phyloP scores from a whole-genome alignment of 2,113 vertebrate species.

The Eulacestoma nigropectus region DNA sequence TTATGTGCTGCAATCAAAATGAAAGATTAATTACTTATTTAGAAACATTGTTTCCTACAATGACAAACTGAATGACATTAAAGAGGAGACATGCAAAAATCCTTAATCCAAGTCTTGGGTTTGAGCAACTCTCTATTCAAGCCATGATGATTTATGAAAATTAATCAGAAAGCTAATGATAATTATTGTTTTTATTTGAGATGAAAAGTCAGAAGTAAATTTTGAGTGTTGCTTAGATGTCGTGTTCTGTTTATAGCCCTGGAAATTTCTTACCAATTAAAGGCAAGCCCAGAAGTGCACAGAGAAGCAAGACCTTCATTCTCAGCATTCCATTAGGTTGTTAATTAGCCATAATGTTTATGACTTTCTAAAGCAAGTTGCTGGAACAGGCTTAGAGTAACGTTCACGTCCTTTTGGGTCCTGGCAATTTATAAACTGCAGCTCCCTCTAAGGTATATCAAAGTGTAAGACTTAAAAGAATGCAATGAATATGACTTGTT shows the following conservation, averaged over 20 bases:
- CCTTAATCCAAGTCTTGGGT: not conserved
- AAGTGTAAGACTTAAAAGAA: not conserved
- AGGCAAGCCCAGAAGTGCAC: not conserved
- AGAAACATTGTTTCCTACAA: not conserved
- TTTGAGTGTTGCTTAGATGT: not conserved
- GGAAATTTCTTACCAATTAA: constrained; percentile 29
- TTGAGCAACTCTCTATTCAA: not conserved
- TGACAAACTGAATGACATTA: not conserved
- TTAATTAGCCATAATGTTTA: constrained; percentile 49
- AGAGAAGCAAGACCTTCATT: constrained; percentile 33
- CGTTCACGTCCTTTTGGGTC: not conserved
- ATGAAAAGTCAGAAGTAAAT: not conserved
- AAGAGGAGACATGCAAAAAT: not conserved
- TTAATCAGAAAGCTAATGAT: not conserved
- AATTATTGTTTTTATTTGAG: constrained; percentile 6
- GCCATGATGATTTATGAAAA: not conserved
- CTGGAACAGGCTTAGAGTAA: not conserved
- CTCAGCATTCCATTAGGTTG: not conserved
- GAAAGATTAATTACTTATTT: not conserved
- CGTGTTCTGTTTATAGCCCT: not conserved
- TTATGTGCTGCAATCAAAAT: not conserved
- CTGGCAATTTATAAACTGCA: not conserved
- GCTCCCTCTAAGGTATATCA: not conserved
- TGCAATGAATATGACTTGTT: not conserved
- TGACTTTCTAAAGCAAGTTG: constrained; percentile 20